phyloP scores from a whole-genome alignment of 2,888 invertebrate species.

The Pyralis farinalis region DNA sequence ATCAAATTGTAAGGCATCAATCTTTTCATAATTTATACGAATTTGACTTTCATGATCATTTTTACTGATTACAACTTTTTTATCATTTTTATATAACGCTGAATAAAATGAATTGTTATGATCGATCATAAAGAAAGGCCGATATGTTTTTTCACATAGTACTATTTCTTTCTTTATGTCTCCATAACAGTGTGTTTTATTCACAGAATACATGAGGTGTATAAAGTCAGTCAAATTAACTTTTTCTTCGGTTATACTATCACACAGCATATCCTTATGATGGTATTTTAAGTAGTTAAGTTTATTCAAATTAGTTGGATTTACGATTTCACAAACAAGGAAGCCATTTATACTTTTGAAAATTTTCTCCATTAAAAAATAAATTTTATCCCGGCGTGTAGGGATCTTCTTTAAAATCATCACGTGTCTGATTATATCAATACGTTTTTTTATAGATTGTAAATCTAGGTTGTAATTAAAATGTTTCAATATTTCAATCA shows the following conservation, averaged over 20 bases:
- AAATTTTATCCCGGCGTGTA: slow-evolving; percentile 24
- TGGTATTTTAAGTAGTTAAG: slow-evolving; percentile 34
- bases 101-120: slow-evolving; percentile 31
- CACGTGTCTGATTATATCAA: slow-evolving; percentile 29
- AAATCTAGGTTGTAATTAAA: slow-evolving; percentile 33
- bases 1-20: not conserved
- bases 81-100: slow-evolving; percentile 20
- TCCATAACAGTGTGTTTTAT: not conserved
- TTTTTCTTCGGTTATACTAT: slow-evolving; percentile 21
- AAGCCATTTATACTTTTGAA: slow-evolving; percentile 34
- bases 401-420: slow-evolving; percentile 32
- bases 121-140: slow-evolving; percentile 29
- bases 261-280: slow-evolving; percentile 28
- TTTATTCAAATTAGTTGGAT: slow-evolving; percentile 27
- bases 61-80: slow-evolving; percentile 9
- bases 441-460: slow-evolving; percentile 27
- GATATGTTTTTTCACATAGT: slow-evolving; percentile 29
- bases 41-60: not conserved
- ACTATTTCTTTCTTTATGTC: slow-evolving; percentile 11
- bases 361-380: slow-evolving; percentile 29
- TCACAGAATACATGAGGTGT: slow-evolving; percentile 22
- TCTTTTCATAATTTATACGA: not conserved
- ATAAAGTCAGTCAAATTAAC: slow-evolving; percentile 32
- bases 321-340: slow-evolving; percentile 31
- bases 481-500: slow-evolving; percentile 35